Conservation (phyloP, 2,113 vertebrate genomes). For the Seriola aureovittata region DNA sequence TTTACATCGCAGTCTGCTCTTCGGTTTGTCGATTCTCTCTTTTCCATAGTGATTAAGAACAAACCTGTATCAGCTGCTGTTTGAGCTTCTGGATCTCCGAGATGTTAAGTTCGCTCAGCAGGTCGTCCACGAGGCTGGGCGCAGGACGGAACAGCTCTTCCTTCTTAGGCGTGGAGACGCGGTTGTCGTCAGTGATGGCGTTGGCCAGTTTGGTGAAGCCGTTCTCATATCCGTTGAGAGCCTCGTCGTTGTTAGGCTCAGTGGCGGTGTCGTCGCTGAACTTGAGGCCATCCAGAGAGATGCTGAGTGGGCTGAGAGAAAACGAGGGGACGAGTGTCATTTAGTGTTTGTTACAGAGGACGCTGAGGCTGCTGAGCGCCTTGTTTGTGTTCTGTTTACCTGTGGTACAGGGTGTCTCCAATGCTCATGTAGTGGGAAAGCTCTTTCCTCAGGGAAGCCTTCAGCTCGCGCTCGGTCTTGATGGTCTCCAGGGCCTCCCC, state of each 20-base stretch:
- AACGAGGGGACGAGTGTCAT: background rate
- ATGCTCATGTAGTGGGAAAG: slow-evolving; percentile 98
- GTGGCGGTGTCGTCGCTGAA: slow-evolving; percentile 88
- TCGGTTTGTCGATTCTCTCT: background rate
- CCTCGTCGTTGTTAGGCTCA: slow-evolving; percentile 94
- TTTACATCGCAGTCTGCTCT: background rate
- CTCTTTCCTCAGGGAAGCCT: slow-evolving; percentile 96
- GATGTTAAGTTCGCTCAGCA: slow-evolving; percentile 97
- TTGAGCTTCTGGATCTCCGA: slow-evolving; percentile 99
- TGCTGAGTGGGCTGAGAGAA: slow-evolving; percentile 85
- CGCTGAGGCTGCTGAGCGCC: background rate
- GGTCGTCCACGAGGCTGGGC: slow-evolving; percentile 95
- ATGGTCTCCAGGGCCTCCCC: slow-evolving; percentile 95
- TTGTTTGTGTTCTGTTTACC: slow-evolving; percentile 45
- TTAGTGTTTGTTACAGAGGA: background rate
- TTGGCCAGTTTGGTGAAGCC: slow-evolving; percentile 89
- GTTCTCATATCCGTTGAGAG: slow-evolving; percentile 91
- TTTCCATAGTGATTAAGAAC: background rate
- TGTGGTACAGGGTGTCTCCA: slow-evolving; percentile 88
- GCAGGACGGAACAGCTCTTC: slow-evolving; percentile 88
- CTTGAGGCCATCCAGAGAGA: slow-evolving; percentile 96
- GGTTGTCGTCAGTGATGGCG: slow-evolving; percentile 84
- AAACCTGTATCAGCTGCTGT: slow-evolving; percentile 96
- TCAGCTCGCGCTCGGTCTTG: slow-evolving; percentile 97
- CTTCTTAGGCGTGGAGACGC: slow-evolving; percentile 87